phyloP scores from a whole-genome alignment of 1,140 invertebrate species.

The Zaprionus ghesquierei region DNA sequence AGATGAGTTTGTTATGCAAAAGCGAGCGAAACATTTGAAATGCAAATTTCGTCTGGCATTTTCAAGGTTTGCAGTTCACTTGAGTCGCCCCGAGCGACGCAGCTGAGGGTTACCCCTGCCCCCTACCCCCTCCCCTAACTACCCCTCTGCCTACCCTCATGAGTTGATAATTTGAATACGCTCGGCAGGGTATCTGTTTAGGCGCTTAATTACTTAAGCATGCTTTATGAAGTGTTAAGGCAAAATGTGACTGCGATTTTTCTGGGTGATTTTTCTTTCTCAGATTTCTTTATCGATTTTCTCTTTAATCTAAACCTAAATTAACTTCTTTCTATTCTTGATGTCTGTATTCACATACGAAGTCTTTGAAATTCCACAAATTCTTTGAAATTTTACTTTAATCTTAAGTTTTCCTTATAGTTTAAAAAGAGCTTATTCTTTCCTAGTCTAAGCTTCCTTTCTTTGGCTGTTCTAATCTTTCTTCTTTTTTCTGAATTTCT shows the following conservation, averaged over 20 bases:
- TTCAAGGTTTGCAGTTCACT: constrained; percentile 8
- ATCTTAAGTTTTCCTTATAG: too few relatives aligned
- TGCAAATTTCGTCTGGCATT: constrained; percentile 3
- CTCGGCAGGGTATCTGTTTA: not conserved
- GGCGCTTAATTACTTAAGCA: not conserved
- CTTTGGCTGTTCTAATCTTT: too few relatives aligned
- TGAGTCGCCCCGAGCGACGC: not conserved
- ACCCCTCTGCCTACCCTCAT: not conserved
- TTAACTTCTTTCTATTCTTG: too few relatives aligned
- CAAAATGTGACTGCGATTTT: not conserved
- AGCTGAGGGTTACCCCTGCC: not conserved
- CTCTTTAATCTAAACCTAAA: too few relatives aligned
- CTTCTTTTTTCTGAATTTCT: too few relatives aligned
- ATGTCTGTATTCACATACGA: too few relatives aligned
- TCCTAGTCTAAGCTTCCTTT: too few relatives aligned
- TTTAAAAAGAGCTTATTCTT: too few relatives aligned
- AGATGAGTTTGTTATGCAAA: constrained; percentile 1
- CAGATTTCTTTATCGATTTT: too few relatives aligned
- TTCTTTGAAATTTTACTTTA: too few relatives aligned
- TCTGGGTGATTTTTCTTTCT: not conserved
- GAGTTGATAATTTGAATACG: not conserved
- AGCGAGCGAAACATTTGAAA: constrained; percentile 11
- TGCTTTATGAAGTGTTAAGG: not conserved
- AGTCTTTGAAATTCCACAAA: too few relatives aligned
- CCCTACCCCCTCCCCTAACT: not conserved